Percentiles rank a stretch among this genome's conserved stretches.
These are phyloP conservation scores for Acrocephalus kingi DNA, from an alignment of 2,113 vertebrate species.

Conservation along the genomic window DNA sequence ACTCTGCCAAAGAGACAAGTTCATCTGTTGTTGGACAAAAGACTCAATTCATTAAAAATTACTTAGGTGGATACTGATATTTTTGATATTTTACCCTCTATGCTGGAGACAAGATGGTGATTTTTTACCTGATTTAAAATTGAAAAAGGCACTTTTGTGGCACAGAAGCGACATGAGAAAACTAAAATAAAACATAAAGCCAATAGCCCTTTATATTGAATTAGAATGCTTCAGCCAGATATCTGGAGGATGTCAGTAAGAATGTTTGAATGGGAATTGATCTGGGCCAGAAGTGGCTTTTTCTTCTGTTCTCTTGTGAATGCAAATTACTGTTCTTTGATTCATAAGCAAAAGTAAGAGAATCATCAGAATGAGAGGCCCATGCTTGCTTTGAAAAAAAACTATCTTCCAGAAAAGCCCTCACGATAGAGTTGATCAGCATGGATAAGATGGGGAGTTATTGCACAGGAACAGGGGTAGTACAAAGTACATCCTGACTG, in stretches of 20 bases:
- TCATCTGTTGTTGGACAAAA: conserved; percentile 57
- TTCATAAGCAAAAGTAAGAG: neutral
- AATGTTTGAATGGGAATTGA: neutral
- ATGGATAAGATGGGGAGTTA: neutral
- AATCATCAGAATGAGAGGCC: neutral
- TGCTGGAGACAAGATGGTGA: neutral
- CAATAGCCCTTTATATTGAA: neutral
- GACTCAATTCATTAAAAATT: conserved; percentile 65
- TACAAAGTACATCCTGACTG: neutral
- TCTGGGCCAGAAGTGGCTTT: neutral
- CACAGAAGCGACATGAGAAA: neutral
- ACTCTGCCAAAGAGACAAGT: conserved; percentile 32
- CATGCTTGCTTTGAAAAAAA: neutral
- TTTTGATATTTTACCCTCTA: conserved; percentile 20
- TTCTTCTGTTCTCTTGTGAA: neutral
- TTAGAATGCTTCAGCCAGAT: neutral
- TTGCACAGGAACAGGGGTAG: neutral
- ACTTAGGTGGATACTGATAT: conserved; percentile 35
- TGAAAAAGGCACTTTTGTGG: conserved; percentile 13
- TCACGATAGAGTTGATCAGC: neutral
- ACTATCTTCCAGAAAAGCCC: neutral
- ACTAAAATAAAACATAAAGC: neutral
- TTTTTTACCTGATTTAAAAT: neutral
- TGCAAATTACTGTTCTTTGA: neutral
- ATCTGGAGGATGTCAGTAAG: neutral